These are phyloP conservation scores for Dynastes hyllus DNA, from an alignment of 2,888 invertebrate species.

Conservation along the genomic window DNA sequence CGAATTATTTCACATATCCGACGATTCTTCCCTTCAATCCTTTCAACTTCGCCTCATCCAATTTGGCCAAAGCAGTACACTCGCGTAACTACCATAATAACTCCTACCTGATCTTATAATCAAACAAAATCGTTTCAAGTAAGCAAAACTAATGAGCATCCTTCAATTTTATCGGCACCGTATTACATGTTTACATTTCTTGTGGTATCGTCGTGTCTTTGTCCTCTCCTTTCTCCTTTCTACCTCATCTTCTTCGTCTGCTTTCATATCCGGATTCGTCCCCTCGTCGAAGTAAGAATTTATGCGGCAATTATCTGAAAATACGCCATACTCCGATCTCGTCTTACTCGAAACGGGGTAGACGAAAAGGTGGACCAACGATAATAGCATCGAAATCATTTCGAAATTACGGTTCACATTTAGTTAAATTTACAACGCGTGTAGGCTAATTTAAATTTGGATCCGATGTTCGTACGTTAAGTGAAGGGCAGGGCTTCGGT, in stretches of 20 bases:
- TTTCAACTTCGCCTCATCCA: neutral
- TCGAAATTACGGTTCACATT: constrained; percentile 41
- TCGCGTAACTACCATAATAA: neutral
- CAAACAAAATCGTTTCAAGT: constrained; percentile 8
- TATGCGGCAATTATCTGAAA: constrained; percentile 20
- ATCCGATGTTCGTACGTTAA: neutral
- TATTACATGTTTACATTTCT: constrained; percentile 29
- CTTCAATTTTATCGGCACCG: constrained; percentile 15
- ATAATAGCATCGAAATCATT: constrained; percentile 40
- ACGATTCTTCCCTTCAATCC: too few species aligned
- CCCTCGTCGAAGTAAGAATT: constrained; percentile 2
- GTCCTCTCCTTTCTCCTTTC: neutral
- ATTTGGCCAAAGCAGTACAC: neutral
- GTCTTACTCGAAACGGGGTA: neutral
- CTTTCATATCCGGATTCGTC: constrained; percentile 7
- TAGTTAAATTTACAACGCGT: constrained; percentile 45
- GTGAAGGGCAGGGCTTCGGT: neutral
- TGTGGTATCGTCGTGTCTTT: neutral
- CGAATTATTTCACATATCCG: too few species aligned
- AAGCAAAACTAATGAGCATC: constrained; percentile 9
- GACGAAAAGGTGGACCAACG: neutral
- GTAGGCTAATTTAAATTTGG: constrained; percentile 42
- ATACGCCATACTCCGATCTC: neutral
- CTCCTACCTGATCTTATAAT: constrained; percentile 5
- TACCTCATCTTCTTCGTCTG: neutral